Base-by-base conservation (phyloP, 2,888 invertebrate genomes). In the Spisula solida region DNA sequence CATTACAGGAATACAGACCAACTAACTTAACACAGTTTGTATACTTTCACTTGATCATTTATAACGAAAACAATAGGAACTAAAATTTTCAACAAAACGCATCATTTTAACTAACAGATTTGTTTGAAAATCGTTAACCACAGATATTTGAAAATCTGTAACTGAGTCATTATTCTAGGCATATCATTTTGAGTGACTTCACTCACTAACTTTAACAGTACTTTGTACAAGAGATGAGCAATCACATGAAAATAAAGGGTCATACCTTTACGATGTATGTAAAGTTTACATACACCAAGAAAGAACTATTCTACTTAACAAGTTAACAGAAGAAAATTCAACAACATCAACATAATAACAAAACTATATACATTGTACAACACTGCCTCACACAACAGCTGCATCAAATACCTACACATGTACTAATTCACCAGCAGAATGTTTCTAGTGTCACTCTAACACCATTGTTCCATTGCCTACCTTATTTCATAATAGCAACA, bases 331-430 rank as follows among this genome's bases (percentile, higher is more conserved):
- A 25, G 25, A 10, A 66, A 25, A 25, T n/a, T 66, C 8, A 66
- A 66, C n/a, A 66, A n/a, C 25, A 66, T 66, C 60, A 66, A 66
- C 60, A 66, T 8, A 60, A n/a, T n/a, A 25, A 66, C 60, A 66
- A 25, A 66, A 66, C 20, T 66, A 66, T 66, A 25, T 66, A 66
- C 60, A 66, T 16, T 1, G 51, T 51, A 51, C 51, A 51, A 51
- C 51, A 51, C 51, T 51, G 51, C 51, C 51, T 16, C 51, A 18
- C 34, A 25, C n/a, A 18, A 8, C 10, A 78, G 6, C 10, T 34
- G 20, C 8, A 78, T 12, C 20, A 16, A 51, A 51, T 51, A 51
- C 51, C 51, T 51, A 51, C 12, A 51, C 51, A n/a, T n/a, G n/a
- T n/a, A n/a, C n/a, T n/a, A n/a, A n/a, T n/a, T n/a, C n/a, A 51